phyloP scores from a whole-genome alignment of 2,888 invertebrate genomes.

The Lasioglossum vierecki region DNA sequence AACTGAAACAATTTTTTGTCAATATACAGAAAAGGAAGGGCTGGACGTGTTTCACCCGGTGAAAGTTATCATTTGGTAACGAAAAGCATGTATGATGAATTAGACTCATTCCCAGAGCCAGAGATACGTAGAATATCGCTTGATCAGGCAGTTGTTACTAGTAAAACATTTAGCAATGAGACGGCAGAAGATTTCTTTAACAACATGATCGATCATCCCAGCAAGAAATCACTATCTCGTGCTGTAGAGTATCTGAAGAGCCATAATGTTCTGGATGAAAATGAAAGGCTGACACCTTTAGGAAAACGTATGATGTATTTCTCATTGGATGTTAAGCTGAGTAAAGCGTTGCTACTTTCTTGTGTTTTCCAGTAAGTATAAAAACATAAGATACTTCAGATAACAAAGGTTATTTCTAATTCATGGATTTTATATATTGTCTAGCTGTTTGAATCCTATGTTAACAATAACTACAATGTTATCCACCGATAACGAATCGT shows the following conservation, averaged over 20 bases:
- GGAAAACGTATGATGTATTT: conserved; percentile 86
- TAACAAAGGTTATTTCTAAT: conserved; percentile 57
- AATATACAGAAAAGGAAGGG: conserved; percentile 86
- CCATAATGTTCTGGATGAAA: conserved; percentile 85
- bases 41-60: conserved; percentile 88
- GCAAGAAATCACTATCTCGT: conserved; percentile 81
- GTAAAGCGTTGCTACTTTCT: conserved; percentile 86
- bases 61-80: conserved; percentile 85
- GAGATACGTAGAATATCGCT: conserved; percentile 87
- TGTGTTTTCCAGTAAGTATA: conserved; percentile 84
- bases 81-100: conserved; percentile 84
- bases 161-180: conserved; percentile 87
- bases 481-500: conserved; percentile 85
- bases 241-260: conserved; percentile 86
- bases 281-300: conserved; percentile 87
- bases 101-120: conserved; percentile 86
- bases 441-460: conserved; percentile 85
- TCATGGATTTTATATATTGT: neutral
- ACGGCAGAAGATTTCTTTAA: conserved; percentile 86
- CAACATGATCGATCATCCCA: conserved; percentile 87
- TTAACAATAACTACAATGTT: conserved; percentile 84
- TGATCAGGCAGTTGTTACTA: conserved; percentile 87
- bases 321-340: conserved; percentile 87
- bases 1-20: neutral
- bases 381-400: conserved; percentile 4